Conservation (phyloP, 2,888 invertebrate species). For the Spodoptera exigua region DNA sequence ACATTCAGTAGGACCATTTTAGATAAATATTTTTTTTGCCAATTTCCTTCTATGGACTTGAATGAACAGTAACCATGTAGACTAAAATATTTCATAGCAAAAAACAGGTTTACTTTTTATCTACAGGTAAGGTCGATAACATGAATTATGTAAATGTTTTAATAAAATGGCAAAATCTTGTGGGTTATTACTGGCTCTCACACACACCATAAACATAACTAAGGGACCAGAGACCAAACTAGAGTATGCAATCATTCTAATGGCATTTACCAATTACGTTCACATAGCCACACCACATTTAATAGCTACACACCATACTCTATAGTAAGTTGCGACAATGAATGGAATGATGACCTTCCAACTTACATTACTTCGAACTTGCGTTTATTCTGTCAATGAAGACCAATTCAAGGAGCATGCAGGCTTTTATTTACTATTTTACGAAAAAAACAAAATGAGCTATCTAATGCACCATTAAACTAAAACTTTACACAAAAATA, state of each 20-base stretch:
- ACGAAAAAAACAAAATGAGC: background rate
- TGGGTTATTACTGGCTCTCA: background rate
- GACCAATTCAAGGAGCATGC: constrained; percentile 12
- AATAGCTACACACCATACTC: constrained; percentile 13
- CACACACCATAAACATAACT: constrained; percentile 46
- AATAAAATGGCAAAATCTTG: constrained; percentile 1
- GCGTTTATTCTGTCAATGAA: constrained; percentile 6
- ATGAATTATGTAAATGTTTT: too few species aligned
- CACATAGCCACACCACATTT: constrained; percentile 38
- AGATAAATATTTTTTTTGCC: too few species aligned
- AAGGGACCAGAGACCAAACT: constrained; percentile 33
- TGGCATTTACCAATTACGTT: constrained; percentile 31
- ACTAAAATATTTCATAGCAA: too few species aligned
- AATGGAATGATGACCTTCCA: constrained; percentile 18
- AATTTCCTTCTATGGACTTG: too few species aligned
- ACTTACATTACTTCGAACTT: constrained; percentile 13
- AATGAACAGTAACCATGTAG: too few species aligned
- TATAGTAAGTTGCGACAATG: constrained; percentile 10
- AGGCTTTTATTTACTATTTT: background rate
- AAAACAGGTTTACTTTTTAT: too few species aligned
- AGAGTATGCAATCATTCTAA: constrained; percentile 46
- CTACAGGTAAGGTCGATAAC: too few species aligned
- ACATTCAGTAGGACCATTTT: too few species aligned
- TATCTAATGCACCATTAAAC: background rate
- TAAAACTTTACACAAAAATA: background rate